A percentile compares a stretch with the other conserved stretches of the same genome.
Evolutionary conservation across 1,140 invertebrate genomes (phyloP).

Genomic region (Bacillus rossius): DNA sequence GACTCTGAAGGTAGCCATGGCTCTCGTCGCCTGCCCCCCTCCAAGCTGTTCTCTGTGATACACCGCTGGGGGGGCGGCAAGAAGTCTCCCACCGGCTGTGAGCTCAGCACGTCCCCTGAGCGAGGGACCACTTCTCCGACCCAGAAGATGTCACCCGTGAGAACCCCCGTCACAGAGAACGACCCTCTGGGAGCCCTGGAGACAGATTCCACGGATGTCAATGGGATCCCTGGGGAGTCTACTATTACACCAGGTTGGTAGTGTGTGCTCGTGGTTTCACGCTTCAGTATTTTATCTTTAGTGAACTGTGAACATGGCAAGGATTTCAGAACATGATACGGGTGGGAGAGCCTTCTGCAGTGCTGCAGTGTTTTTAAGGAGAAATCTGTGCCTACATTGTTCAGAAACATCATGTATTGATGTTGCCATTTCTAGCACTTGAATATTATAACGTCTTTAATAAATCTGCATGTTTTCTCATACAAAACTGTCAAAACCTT

Average conservation of each 20-base stretch:
- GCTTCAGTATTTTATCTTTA: conserved; percentile 51
- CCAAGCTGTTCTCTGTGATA: conserved; percentile 3
- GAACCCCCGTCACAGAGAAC: conserved; percentile 82
- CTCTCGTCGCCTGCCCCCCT: background rate
- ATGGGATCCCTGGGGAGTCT: conserved; percentile 2
- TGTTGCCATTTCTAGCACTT: no score
- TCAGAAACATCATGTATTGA: no score
- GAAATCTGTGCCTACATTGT: no score
- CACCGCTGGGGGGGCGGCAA: background rate
- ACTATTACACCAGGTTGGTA: background rate
- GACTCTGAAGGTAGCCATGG: conserved; percentile 5
- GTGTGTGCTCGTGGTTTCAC: conserved; percentile 10
- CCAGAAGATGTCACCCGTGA: conserved; percentile 31
- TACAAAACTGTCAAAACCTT: no score
- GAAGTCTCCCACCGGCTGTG: background rate
- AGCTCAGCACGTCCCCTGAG: background rate
- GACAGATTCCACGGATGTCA: conserved; percentile 35
- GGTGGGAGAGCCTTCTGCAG: no score
- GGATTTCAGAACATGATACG: no score
- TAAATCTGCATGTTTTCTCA: no score
- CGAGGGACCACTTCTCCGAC: background rate
- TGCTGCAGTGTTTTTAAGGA: no score
- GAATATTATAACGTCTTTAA: no score
- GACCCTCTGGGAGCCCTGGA: conserved; percentile 82
- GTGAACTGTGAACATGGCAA: no score